Conservation (phyloP, 2,113 vertebrate genomes). For the Mormoops blainvillei region DNA sequence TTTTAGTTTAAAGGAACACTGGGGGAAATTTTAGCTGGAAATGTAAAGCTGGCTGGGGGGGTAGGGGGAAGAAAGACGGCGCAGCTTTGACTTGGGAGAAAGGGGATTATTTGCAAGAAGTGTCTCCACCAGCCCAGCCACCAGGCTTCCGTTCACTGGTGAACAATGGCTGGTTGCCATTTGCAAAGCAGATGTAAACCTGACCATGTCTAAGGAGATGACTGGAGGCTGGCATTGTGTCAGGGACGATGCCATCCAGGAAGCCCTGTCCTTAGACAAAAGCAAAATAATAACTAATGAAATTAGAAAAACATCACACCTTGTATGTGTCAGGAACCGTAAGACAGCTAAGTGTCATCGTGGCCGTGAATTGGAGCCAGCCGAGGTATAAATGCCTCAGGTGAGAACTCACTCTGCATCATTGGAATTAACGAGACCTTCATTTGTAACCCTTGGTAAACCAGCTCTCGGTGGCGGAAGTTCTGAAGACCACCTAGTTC, state of each 20-base stretch:
- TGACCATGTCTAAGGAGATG: conserved; percentile 34
- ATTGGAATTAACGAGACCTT: conserved; percentile 67
- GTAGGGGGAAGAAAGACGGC: conserved; percentile 3
- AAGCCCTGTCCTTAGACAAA: conserved; percentile 30
- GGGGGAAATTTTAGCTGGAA: conserved; percentile 37
- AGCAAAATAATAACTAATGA: conserved; percentile 61
- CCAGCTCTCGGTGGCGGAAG: conserved; percentile 71
- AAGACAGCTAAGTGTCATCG: conserved; percentile 60
- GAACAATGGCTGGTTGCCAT: conserved; percentile 4
- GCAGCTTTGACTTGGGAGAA: conserved; percentile 30
- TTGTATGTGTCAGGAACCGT: conserved; percentile 34
- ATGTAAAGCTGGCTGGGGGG: conserved; percentile 26
- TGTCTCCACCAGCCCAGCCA: neutral
- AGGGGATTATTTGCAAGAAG: neutral
- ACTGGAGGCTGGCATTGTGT: neutral
- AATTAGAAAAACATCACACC: conserved; percentile 58
- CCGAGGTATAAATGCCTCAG: conserved; percentile 54
- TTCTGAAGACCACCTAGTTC: conserved; percentile 72
- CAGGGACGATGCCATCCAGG: conserved; percentile 21
- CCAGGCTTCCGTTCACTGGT: neutral
- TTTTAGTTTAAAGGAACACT: conserved; percentile 59
- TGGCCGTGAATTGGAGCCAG: conserved; percentile 63
- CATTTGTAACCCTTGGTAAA: conserved; percentile 72
- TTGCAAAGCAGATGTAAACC: conserved; percentile 23
- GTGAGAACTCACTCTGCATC: conserved; percentile 63